These are phyloP conservation scores for Datnioides undecimradiatus DNA, from an alignment of 2,113 vertebrate genomes.

Conservation along the genomic window DNA sequence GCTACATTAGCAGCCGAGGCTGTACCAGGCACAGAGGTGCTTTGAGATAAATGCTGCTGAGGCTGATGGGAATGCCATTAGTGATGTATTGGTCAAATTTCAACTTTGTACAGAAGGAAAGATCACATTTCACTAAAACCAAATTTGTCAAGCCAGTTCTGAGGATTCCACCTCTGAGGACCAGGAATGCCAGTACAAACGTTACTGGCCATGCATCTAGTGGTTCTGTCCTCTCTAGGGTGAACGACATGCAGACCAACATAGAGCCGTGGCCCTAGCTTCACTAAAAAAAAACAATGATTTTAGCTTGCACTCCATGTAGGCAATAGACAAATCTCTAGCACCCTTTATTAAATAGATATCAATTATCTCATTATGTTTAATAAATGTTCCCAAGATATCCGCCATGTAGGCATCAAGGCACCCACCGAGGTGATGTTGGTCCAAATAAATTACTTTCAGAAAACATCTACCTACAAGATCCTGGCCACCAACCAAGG, in stretches of 20 bases:
- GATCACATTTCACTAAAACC: neutral
- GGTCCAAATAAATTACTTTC: slow-evolving; percentile 62
- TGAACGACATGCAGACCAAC: no score
- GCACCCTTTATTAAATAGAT: slow-evolving; percentile 15
- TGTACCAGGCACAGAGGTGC: no score
- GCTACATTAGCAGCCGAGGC: no score
- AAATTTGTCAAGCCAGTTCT: neutral
- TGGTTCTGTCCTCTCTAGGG: no score
- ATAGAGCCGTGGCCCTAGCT: no score
- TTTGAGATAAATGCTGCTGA: neutral
- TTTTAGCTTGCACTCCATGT: neutral
- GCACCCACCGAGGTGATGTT: slow-evolving; percentile 5
- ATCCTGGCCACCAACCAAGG: slow-evolving; percentile 62
- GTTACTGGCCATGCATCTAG: no score
- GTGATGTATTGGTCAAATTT: neutral
- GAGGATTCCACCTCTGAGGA: neutral
- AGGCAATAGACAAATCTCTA: slow-evolving; percentile 4
- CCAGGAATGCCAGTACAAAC: neutral
- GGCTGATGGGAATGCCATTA: neutral
- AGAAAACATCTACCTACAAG: slow-evolving; percentile 51
- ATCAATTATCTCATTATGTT: slow-evolving; percentile 44
- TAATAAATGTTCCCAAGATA: slow-evolving; percentile 15
- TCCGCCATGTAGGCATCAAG: slow-evolving; percentile 8
- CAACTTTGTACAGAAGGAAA: neutral
- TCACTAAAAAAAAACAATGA: neutral